Conservation (phyloP, 1,140 invertebrate genomes). For the Planococcus citri region DNA sequence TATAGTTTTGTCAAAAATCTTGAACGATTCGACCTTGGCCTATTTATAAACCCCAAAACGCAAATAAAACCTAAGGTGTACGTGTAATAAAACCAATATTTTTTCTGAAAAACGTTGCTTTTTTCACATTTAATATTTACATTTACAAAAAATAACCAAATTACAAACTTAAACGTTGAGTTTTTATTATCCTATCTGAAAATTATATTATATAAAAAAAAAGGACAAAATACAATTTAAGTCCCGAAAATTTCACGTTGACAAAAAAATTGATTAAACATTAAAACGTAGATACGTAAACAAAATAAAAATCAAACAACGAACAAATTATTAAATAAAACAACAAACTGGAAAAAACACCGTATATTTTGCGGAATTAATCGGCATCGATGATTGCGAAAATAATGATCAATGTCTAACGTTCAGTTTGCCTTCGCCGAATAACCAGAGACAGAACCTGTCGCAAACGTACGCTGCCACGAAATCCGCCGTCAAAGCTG, state of each 20-base stretch:
- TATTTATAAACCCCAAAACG: background rate
- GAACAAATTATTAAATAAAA: background rate
- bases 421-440: conserved; percentile 58
- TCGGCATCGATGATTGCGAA: too few species aligned
- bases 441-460: conserved; percentile 70
- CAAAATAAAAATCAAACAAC: background rate
- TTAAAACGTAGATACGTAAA: background rate
- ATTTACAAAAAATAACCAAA: background rate
- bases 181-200: too few species aligned
- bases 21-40: background rate
- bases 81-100: background rate
- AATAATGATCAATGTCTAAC: background rate
- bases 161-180: background rate
- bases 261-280: too few species aligned
- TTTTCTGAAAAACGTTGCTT: background rate
- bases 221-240: background rate
- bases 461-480: conserved; percentile 69
- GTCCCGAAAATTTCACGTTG: background rate
- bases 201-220: background rate
- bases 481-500: conserved; percentile 69
- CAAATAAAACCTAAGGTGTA: background rate
- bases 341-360: background rate
- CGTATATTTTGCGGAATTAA: background rate
- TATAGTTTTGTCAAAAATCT: background rate
- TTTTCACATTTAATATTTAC: background rate